Percentiles rank a stretch among this genome's conserved stretches.
phyloP scores from a whole-genome alignment of 2,797 vertebrate species.

The Phrynocephalus forsythii region DNA sequence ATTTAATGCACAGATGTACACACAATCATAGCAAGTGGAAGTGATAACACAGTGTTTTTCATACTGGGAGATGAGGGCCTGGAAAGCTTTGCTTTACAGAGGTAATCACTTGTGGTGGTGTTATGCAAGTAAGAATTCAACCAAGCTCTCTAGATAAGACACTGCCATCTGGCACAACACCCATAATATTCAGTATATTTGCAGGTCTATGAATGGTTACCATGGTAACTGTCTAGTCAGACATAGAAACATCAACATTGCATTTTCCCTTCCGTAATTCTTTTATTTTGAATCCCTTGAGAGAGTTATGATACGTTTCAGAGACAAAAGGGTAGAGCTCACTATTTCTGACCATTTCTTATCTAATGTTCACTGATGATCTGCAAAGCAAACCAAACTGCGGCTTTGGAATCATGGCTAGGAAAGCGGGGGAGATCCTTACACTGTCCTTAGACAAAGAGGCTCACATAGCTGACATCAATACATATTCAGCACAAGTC shows the following conservation, averaged over 20 bases:
- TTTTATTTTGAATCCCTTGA: constrained; percentile 65
- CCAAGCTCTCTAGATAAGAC: constrained; percentile 56
- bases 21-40: constrained; percentile 32
- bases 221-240: constrained; percentile 67
- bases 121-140: constrained; percentile 52
- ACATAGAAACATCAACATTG: constrained; percentile 61
- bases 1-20: constrained; percentile 48
- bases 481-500: constrained; percentile 2
- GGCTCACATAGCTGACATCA: constrained; percentile 5
- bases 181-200: constrained; percentile 59
- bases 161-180: constrained; percentile 64
- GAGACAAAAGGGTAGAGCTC: constrained; percentile 60
- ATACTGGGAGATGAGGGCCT: constrained; percentile 44
- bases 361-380: constrained; percentile 69
- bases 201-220: constrained; percentile 58
- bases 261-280: constrained; percentile 63
- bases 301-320: constrained; percentile 63
- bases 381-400: constrained; percentile 56
- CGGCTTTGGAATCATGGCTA: constrained; percentile 57
- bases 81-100: constrained; percentile 65
- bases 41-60: constrained; percentile 56
- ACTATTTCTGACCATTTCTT: constrained; percentile 57
- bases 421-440: constrained; percentile 37
- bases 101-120: constrained; percentile 65
- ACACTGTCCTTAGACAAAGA: constrained; percentile 17